These are phyloP conservation scores for Melanogrammus aeglefinus DNA, from an alignment of 2,797 vertebrate species.

Conservation along the genomic window DNA sequence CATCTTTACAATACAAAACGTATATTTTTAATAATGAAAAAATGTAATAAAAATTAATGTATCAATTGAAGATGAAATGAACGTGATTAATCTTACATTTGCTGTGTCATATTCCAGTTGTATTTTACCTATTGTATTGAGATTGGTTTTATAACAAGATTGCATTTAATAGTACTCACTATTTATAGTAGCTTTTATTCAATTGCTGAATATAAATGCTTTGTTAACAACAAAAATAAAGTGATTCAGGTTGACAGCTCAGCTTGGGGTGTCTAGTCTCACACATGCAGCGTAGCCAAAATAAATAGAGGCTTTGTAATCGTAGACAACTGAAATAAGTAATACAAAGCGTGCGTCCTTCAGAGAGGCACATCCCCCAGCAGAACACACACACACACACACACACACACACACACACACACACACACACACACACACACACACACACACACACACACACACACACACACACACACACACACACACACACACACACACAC, in stretches of 20 bases:
- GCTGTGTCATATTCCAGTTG: too few species aligned
- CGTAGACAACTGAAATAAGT: not conserved
- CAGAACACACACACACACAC: not conserved
- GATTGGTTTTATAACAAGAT: not conserved
- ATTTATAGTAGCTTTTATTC: not conserved
- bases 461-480: not conserved
- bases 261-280: conserved; percentile 1
- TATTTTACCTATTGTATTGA: not conserved
- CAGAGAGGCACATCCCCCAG: not conserved
- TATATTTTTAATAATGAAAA: not conserved
- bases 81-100: not conserved
- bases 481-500: not conserved
- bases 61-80: not conserved
- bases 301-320: not conserved
- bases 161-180: not conserved
- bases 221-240: conserved; percentile 1
- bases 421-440: not conserved
- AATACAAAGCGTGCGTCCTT: not conserved
- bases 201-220: not conserved
- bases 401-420: not conserved
- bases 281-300: not conserved
- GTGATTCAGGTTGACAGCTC: conserved; percentile 15
- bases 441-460: not conserved
- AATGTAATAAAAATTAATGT: not conserved
- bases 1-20: not conserved